Conservation (phyloP, 1,140 invertebrate species). For the Drosophila grimshawi region DNA sequence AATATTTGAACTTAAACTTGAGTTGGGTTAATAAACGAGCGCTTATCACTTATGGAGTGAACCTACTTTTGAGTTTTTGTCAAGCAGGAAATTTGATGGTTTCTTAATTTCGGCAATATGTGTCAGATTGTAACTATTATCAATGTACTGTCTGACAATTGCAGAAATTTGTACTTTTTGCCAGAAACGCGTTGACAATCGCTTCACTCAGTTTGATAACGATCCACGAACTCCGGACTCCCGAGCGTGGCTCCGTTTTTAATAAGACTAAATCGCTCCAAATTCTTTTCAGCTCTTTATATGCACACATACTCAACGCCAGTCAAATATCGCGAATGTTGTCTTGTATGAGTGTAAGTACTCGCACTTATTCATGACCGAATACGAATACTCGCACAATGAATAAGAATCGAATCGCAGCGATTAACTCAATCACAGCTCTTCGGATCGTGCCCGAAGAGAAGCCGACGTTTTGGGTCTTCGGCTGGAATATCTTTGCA, state of each 20-base stretch:
- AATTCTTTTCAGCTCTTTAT: slow-evolving; percentile 73
- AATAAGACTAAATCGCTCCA: slow-evolving; percentile 74
- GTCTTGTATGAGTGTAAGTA: neutral
- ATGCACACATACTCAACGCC: slow-evolving; percentile 49
- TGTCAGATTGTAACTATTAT: neutral
- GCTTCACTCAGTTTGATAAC: slow-evolving; percentile 1
- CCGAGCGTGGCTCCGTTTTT: slow-evolving; percentile 43
- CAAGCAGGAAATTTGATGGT: slow-evolving; percentile 22
- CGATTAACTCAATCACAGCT: slow-evolving; percentile 41
- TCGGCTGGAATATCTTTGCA: slow-evolving; percentile 15
- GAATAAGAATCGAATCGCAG: slow-evolving; percentile 45
- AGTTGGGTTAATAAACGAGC: neutral
- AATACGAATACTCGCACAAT: slow-evolving; percentile 8
- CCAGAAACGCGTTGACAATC: neutral
- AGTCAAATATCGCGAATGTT: neutral
- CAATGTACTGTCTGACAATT: neutral
- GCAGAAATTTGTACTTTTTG: neutral
- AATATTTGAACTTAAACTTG: neutral
- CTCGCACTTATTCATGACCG: slow-evolving; percentile 5
- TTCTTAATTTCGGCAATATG: neutral
- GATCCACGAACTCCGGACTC: slow-evolving; percentile 24
- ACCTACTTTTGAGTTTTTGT: slow-evolving; percentile 32
- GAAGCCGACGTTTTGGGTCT: slow-evolving; percentile 22
- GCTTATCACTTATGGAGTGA: neutral
- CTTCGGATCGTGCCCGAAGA: slow-evolving; percentile 33